Conservation (phyloP, 2,888 invertebrate species). For the Plebejus melissa region DNA sequence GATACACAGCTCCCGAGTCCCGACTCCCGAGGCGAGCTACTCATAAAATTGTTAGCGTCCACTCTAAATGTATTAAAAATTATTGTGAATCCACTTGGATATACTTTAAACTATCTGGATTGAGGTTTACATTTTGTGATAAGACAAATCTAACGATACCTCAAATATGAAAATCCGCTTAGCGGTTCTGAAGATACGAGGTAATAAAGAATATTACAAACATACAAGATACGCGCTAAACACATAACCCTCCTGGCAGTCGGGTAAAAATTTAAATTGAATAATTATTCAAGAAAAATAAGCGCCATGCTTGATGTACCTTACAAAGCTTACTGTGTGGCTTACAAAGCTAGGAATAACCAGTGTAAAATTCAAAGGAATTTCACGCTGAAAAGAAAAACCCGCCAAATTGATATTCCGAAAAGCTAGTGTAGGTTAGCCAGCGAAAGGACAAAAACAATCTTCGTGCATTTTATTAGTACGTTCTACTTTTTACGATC, state of each 20-base stretch:
- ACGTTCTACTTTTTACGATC: slow-evolving; percentile 62
- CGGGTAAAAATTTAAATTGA: no score
- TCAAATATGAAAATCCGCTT: no score
- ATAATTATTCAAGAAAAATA: no score
- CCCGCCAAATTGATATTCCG: not conserved
- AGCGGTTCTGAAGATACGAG: no score
- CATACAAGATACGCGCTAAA: no score
- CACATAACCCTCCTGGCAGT: no score
- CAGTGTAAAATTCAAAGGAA: slow-evolving; percentile 3
- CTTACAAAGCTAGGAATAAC: not conserved
- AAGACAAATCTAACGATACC: not conserved
- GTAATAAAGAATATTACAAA: no score
- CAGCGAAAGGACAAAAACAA: slow-evolving; percentile 25
- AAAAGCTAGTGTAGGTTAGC: not conserved
- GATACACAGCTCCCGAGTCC: slow-evolving; percentile 37
- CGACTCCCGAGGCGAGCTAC: slow-evolving; percentile 33
- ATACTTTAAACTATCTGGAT: not conserved
- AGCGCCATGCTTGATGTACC: not conserved
- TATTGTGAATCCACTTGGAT: not conserved
- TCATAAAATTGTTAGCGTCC: slow-evolving; percentile 35
- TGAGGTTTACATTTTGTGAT: not conserved
- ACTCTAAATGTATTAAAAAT: slow-evolving; percentile 23
- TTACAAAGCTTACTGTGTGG: not conserved
- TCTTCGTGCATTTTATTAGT: slow-evolving; percentile 55
- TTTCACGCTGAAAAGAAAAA: not conserved